Base-by-base conservation (phyloP, 2,113 vertebrate species). In the Gymnocephalus cernua region DNA sequence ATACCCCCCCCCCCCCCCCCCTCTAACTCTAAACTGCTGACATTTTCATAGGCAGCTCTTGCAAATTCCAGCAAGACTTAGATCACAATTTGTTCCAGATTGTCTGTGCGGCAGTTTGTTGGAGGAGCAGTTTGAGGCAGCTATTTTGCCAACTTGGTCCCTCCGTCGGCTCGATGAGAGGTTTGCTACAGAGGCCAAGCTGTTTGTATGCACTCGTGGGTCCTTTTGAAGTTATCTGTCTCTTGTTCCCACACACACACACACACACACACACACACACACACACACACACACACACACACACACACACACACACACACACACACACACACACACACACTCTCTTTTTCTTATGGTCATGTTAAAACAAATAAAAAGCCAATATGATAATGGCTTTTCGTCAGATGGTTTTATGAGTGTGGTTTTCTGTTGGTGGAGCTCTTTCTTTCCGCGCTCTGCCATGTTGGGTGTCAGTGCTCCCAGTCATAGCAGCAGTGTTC, bases 41-140 rank as follows among this genome's bases (percentile, higher is more conserved):
- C 89, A 75, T 89, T 91, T 85, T 72, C 57, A 58, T 51, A 59
- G 79, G 83, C 86, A 85, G 61, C 64, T 65, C 68, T 75, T 57
- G 32, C 38, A 68, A 74, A 87, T 83, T 86, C 80, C 74, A 78
- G 44, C 64, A 67, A 80, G 73, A 50, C 76, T 83, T 61, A 63
- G 80, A 91, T 87, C 83, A 87, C 67, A 86, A 90, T 91, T 86
- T 82, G 74, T 88, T 92, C 90, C 88, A 89, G 82, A 87, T 86
- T 92, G 86, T 75, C 75, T 77, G 69, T 69, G 29, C 41, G 4
- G 41, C 53, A 58, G 74, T 87, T 85, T 68, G 83, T 67, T 79
- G 56, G 68, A 84, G 74, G 70, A 85, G 74, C 44, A 65, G 61
- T 82, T 87, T 48, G 69, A 83, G 66, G 77, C 56, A 72, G 62